These are phyloP conservation scores for Alligator sinensis DNA, from an alignment of 2,113 vertebrate species.

Conservation along the genomic window DNA sequence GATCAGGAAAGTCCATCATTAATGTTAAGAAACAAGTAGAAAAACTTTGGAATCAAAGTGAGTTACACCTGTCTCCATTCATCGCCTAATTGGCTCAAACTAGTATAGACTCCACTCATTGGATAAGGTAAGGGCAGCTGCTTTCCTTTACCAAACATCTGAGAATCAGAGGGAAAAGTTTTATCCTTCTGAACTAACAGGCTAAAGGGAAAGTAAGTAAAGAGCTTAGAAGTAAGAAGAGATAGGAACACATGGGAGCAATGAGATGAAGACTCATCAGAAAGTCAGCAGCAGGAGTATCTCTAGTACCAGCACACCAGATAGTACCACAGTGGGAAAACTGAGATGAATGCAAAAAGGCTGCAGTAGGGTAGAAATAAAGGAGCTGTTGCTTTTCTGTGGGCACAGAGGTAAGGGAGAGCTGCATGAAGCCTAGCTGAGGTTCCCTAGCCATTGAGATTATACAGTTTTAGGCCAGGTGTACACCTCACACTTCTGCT, in stretches of 20 bases:
- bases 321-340: too few relatives aligned
- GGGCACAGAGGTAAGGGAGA: neutral
- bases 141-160: neutral
- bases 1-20: neutral
- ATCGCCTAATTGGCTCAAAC: neutral
- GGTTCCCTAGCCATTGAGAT: neutral
- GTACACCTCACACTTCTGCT: too few relatives aligned
- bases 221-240: neutral
- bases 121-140: neutral
- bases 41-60: neutral
- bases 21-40: neutral
- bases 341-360: neutral
- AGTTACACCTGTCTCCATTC: neutral
- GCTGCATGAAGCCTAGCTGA: fast-evolving
- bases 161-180: neutral
- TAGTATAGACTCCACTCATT: neutral
- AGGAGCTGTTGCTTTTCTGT: neutral
- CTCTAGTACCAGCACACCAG: too few relatives aligned
- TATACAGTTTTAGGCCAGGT: neutral
- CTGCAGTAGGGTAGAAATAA: neutral
- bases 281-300: too few relatives aligned
- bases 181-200: neutral
- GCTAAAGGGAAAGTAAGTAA: neutral
- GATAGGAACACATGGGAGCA: neutral
- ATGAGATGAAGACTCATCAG: neutral